Percentiles rank a stretch among this genome's conserved stretches.
Conservation (phyloP, 2,113 vertebrate species). For the Cyprinodon variegatus region DNA sequence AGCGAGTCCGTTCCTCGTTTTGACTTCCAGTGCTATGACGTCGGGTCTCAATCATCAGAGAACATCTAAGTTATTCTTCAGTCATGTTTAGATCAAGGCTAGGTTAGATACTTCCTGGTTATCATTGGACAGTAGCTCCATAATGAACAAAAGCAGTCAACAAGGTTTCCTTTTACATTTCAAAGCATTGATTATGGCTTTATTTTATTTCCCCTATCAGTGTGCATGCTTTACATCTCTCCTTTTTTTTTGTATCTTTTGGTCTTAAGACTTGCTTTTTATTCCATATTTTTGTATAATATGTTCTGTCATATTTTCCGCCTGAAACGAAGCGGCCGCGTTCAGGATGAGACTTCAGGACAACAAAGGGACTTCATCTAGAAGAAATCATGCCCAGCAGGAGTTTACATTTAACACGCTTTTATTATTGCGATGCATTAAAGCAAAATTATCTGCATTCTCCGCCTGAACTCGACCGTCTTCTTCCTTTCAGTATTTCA, state of each 20-base stretch:
- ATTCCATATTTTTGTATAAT: slow-evolving; percentile 83
- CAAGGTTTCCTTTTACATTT: slow-evolving; percentile 69
- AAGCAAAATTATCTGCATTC: slow-evolving; percentile 62
- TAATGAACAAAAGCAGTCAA: slow-evolving; percentile 70
- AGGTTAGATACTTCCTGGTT: slow-evolving; percentile 77
- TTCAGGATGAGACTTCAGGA: slow-evolving; percentile 62
- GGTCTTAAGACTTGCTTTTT: slow-evolving; percentile 74
- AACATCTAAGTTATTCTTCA: slow-evolving; percentile 82
- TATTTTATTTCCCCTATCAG: slow-evolving; percentile 67
- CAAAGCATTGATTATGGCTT: slow-evolving; percentile 76
- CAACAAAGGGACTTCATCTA: slow-evolving; percentile 61
- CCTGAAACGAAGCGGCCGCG: slow-evolving; percentile 81
- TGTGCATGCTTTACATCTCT: slow-evolving; percentile 66
- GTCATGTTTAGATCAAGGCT: slow-evolving; percentile 72
- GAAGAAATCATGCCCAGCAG: slow-evolving; percentile 44
- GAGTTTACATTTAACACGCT: slow-evolving; percentile 53
- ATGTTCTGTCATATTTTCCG: slow-evolving; percentile 86
- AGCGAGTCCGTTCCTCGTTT: slow-evolving; percentile 82
- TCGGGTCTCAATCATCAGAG: slow-evolving; percentile 82
- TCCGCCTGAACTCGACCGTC: slow-evolving; percentile 89
- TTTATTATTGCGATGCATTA: background rate
- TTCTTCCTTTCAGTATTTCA: slow-evolving; percentile 94
- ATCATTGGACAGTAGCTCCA: slow-evolving; percentile 81
- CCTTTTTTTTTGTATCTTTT: slow-evolving; percentile 66
- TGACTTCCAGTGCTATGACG: slow-evolving; percentile 85